Evolutionary conservation across 2,797 vertebrate genomes (phyloP), one percentile per base, ranked within the genome.

Genomic region (Gambelia wislizenii): DNA sequence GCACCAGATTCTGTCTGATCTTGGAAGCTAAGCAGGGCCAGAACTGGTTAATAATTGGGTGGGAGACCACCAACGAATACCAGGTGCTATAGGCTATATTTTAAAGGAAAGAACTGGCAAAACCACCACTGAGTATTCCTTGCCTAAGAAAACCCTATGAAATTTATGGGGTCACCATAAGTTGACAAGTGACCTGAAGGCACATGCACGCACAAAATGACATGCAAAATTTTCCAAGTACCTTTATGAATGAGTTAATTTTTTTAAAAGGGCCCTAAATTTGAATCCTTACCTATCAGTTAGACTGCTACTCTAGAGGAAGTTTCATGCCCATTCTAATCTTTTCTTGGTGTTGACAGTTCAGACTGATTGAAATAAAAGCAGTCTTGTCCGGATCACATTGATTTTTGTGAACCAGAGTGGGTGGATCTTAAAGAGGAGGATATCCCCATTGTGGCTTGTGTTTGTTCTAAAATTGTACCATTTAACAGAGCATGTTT

Each of bases 381-480:
- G 54, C 67, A 0, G 47, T 36, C 33, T 10, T 67, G 64, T 8
- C n/a, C 49, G 84, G 89, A 27, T 16, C 75, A n/a, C 16, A 30
- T 86, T 70, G 70, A 30, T 25, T 44, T 84, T n/a, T 13, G 42
- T 74, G 75, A 56, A 25, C n/a, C 16, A 47, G 47, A 30, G 42
- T 76, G 74, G 2, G 6, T 27, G 42, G 4, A 10, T 79, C 7
- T 80, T 4, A 44, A 16, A 2, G 49, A 0, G 59, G 88, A 90
- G 39, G 86, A 83, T 81, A 87, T 89, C 91, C 87, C 89, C 49
- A 42, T 85, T 78, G 2, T 52, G 42, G 86, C 54, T 83, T 88
- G 10, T 86, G 16, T 86, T 91, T 87, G 75, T 89, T 89, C 54
- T 69, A 86, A 86, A 47, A 88, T 87, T 92, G 89, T 90, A 93